phyloP scores from a whole-genome alignment of 2,888 invertebrate species.

The Eupithecia inturbata region DNA sequence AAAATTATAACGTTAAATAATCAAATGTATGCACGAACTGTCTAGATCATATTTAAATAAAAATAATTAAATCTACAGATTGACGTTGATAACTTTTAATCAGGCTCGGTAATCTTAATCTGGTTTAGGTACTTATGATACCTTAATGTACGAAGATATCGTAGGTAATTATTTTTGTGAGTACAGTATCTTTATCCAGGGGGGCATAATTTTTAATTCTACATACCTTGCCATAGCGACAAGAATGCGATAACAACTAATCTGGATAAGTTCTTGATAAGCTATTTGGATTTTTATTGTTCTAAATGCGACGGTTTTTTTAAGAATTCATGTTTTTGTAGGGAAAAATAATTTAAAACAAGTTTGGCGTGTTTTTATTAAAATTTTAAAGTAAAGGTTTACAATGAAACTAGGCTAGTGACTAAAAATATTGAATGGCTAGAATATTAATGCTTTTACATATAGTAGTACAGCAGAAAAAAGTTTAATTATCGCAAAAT shows the following conservation, averaged over 20 bases:
- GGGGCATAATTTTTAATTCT: not conserved
- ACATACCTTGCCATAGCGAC: not conserved
- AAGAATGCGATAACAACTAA: not conserved
- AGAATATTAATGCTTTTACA: slow-evolving; percentile 15
- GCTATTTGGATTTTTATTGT: not conserved
- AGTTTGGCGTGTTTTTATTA: not conserved
- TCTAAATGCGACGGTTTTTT: not conserved
- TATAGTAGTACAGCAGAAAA: not conserved
- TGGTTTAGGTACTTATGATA: slow-evolving; percentile 17
- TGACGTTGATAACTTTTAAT: slow-evolving; percentile 21
- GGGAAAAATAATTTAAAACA: not conserved
- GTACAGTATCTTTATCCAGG: not conserved
- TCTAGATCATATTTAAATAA: not conserved
- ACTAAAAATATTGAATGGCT: slow-evolving; percentile 11
- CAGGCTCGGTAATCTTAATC: slow-evolving; percentile 26
- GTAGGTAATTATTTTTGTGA: not conserved
- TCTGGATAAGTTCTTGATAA: not conserved
- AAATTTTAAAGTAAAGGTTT: not conserved
- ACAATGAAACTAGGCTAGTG: not conserved
- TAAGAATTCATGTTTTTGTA: not conserved
- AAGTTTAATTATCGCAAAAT: not conserved
- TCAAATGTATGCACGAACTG: not conserved
- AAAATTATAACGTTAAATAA: not conserved
- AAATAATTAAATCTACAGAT: slow-evolving; percentile 5
- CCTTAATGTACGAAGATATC: not conserved